These are phyloP conservation scores for Cephalotes varians DNA, from an alignment of 2,888 invertebrate species.

Conservation along the genomic window DNA sequence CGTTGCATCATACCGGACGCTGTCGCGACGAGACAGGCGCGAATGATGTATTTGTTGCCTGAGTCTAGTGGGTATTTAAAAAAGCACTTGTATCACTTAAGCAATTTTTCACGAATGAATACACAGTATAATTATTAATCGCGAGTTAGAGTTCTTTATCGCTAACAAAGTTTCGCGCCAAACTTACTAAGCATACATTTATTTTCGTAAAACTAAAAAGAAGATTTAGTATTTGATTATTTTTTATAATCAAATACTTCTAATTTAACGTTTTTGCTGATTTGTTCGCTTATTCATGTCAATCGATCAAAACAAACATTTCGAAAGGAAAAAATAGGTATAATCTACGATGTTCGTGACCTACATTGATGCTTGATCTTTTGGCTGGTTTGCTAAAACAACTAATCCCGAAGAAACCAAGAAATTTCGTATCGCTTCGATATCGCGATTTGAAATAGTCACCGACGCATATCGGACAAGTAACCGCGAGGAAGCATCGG, in stretches of 20 bases:
- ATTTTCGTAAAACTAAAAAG: neutral
- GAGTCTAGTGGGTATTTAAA: neutral
- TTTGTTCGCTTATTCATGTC: neutral
- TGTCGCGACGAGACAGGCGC: neutral
- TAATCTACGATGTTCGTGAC: neutral
- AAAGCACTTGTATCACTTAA: neutral
- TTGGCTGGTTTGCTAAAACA: neutral
- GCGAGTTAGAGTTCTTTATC: neutral
- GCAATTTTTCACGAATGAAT: neutral
- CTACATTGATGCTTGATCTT: neutral
- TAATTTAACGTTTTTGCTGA: neutral
- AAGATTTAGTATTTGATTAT: too few relatives aligned
- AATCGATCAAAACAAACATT: neutral
- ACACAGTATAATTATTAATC: neutral
- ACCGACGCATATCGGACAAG: neutral
- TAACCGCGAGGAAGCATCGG: neutral
- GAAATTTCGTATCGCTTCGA: neutral
- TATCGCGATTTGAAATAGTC: neutral
- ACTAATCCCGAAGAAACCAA: neutral
- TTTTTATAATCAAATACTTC: neutral
- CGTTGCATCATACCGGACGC: constrained; percentile 27
- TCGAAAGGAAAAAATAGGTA: neutral
- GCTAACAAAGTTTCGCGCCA: neutral
- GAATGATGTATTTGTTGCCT: neutral
- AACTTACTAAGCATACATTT: neutral